Conservation (phyloP, 2,797 vertebrate species). For the Hydrolagus colliei region DNA sequence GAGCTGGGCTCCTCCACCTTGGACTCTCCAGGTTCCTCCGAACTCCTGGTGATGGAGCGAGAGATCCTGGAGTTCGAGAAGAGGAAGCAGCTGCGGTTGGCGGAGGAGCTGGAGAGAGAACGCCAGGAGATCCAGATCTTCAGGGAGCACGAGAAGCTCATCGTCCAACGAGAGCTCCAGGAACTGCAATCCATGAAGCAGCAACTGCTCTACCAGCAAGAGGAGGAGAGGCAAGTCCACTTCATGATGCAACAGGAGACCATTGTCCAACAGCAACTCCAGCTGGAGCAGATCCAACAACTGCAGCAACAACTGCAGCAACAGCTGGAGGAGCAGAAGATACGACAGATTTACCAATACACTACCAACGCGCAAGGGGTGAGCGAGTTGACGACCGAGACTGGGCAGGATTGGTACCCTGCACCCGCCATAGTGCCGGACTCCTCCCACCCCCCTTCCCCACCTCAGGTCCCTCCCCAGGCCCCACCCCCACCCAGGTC, state of each 20-base stretch:
- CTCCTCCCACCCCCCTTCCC: conserved; percentile 58
- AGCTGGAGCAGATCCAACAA: conserved; percentile 91
- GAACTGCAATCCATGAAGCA: conserved; percentile 94
- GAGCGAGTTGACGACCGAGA: conserved; percentile 71
- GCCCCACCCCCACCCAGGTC: conserved; percentile 60
- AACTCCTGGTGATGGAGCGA: conserved; percentile 85
- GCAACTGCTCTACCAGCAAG: conserved; percentile 88
- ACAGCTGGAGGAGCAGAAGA: conserved; percentile 89
- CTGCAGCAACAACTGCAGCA: conserved; percentile 92
- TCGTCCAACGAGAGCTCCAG: conserved; percentile 94
- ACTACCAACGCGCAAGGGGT: conserved; percentile 69
- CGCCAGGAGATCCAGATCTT: conserved; percentile 96
- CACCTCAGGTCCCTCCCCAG: conserved; percentile 62
- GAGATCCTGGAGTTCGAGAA: conserved; percentile 93
- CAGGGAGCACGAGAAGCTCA: conserved; percentile 90
- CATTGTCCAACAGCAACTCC: conserved; percentile 83
- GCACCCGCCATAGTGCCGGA: conserved; percentile 59
- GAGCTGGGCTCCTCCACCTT: conserved; percentile 62
- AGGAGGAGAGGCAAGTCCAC: conserved; percentile 93
- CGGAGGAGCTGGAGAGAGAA: conserved; percentile 95
- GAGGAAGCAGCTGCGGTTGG: conserved; percentile 90
- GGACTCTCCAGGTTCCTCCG: conserved; percentile 72
- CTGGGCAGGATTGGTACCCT: conserved; percentile 81
- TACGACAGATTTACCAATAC: conserved; percentile 88
- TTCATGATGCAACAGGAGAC: conserved; percentile 94